A percentile compares a stretch with the other conserved stretches of the same genome.
phyloP scores from a whole-genome alignment of 2,797 vertebrate genomes.

The Thripadectes ignobilis region DNA sequence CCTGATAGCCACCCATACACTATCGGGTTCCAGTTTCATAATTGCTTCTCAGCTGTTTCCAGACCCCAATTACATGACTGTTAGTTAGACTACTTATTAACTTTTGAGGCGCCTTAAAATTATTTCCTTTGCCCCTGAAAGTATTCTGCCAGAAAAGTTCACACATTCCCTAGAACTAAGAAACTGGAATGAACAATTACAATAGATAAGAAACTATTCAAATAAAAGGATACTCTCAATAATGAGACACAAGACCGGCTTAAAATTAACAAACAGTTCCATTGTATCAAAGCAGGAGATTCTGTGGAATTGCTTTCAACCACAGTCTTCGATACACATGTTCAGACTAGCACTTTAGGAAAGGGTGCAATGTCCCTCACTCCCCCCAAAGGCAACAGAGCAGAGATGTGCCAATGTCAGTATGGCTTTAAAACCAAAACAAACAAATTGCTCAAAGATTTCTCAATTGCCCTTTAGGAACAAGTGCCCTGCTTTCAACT shows the following conservation, averaged over 20 bases:
- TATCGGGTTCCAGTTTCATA: neutral
- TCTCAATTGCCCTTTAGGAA: constrained; percentile 19
- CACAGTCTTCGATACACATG: neutral
- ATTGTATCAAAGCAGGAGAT: neutral
- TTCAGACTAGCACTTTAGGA: neutral
- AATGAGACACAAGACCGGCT: neutral
- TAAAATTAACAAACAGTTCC: neutral
- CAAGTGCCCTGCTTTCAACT: neutral
- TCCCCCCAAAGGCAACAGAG: neutral
- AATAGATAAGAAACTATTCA: neutral
- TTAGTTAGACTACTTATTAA: constrained; percentile 5
- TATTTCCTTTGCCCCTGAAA: constrained; percentile 4
- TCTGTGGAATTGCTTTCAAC: neutral
- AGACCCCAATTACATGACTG: neutral
- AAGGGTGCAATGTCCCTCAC: neutral
- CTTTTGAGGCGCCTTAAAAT: constrained; percentile 26
- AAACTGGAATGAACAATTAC: constrained; percentile 4
- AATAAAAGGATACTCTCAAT: neutral
- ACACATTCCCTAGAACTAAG: neutral
- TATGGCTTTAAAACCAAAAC: neutral
- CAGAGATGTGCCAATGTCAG: neutral
- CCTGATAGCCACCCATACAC: neutral
- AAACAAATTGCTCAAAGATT: constrained; percentile 26
- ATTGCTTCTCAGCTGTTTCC: neutral
- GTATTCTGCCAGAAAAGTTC: constrained; percentile 2